Base-by-base conservation (phyloP, 1,140 invertebrate genomes). In the Leptinotarsa lineolata region DNA sequence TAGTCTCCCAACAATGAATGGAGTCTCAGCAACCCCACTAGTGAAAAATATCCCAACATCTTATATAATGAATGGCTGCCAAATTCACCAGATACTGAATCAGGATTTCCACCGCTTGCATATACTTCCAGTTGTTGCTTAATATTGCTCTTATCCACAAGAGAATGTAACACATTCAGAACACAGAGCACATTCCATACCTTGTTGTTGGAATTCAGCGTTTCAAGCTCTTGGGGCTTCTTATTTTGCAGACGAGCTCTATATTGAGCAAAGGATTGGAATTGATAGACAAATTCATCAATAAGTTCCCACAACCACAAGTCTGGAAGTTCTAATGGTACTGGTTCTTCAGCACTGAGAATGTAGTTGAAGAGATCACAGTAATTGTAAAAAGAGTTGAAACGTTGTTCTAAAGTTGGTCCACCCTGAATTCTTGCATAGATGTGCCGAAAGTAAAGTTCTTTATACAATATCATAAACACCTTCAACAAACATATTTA, bases 251-350 rank as follows among this genome's bases (percentile, higher is more conserved):
- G 86, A 81, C 96, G 95, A 4, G 95, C 94, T 76, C 94, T 85
- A 83, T 96, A 99, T 83, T 98, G 96, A 39, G 95, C 93, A 86
- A 98, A 99, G 0, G 93, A 92, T 86, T 97, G 95, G 85, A 99
- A 99, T 87, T 98, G 93, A 79, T 96, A 95, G 11, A 94, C 92
- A 86, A 95, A 95, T 84, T 99, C 98, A 88, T 99, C 98, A 82
- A 99, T 96, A 20, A 99, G 92, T 84, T 99, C 98, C 98, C 98
- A 99, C 4, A 99, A 86, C 98, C 98, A 99, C 81, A 99, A 94
- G 85, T 99, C 98, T 5, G 98, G 98, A 61, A 99, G 84, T 84
- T 98, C 96, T 18, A 99, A 85, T 46, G 91, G 89, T 1, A 99
- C 95, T 0, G 98, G 98, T 48, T 92, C 91, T 68, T 95, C 91